Percentiles rank a stretch among this genome's conserved stretches.
phyloP scores from a whole-genome alignment of 2,113 vertebrate genomes.

The Xiphophorus maculatus region DNA sequence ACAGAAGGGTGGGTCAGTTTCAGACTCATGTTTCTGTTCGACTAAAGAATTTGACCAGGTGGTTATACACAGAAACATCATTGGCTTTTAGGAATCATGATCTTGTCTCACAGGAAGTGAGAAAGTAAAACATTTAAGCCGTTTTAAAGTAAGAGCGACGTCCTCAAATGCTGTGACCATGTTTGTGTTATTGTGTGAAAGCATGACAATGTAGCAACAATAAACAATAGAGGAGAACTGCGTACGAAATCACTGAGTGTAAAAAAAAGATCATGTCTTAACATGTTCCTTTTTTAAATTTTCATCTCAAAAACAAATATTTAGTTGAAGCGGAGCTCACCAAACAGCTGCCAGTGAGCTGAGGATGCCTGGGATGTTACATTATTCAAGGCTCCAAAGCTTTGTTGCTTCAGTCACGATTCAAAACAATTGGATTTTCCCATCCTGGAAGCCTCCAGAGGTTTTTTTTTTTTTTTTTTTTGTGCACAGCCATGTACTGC shows the following conservation, averaged over 20 bases:
- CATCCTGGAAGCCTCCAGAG: neutral
- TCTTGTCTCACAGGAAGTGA: too few species aligned
- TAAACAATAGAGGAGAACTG: neutral
- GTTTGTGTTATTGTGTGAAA: neutral
- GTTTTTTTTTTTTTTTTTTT: neutral
- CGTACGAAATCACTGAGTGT: neutral
- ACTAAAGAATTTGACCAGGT: neutral
- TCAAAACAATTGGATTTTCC: neutral
- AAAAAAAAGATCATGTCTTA: neutral
- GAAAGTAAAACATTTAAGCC: neutral
- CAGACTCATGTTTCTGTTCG: neutral
- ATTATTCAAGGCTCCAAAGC: neutral
- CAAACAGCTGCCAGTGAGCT: neutral
- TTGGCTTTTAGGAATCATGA: neutral
- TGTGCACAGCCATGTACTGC: too few species aligned
- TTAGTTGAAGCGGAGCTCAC: neutral
- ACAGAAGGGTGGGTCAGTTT: neutral
- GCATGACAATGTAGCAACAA: neutral
- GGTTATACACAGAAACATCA: neutral
- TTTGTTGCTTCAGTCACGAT: neutral
- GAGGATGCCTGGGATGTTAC: neutral
- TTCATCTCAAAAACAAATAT: neutral
- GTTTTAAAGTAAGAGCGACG: neutral
- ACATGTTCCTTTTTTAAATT: neutral
- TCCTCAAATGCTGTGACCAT: neutral